Percentiles rank a stretch among this genome's conserved stretches.
These are phyloP conservation scores for Hafferia zeledoni DNA, from an alignment of 2,797 vertebrate genomes.

Conservation along the genomic window DNA sequence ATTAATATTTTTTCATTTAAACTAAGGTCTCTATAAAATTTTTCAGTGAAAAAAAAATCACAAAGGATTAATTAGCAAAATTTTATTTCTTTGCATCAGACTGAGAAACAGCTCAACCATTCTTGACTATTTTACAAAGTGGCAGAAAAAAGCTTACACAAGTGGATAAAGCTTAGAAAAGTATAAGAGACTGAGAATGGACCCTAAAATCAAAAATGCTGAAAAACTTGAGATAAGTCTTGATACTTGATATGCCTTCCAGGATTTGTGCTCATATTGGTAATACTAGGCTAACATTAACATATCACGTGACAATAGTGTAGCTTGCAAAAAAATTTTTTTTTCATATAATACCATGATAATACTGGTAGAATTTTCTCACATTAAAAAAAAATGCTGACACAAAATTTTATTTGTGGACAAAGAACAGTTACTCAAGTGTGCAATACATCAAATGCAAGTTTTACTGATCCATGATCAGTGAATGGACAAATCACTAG, in stretches of 20 bases:
- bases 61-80: background rate
- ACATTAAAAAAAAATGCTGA: background rate
- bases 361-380: background rate
- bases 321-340: background rate
- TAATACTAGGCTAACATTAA: background rate
- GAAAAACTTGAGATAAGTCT: background rate
- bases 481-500: background rate
- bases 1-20: background rate
- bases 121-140: background rate
- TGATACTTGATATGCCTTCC: background rate
- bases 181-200: background rate
- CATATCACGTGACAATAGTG: fast-evolving
- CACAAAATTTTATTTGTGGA: background rate
- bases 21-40: background rate
- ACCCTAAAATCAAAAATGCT: background rate
- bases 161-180: background rate
- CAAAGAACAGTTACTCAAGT: background rate
- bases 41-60: background rate
- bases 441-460: background rate
- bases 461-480: background rate
- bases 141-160: background rate
- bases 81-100: background rate
- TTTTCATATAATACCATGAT: background rate
- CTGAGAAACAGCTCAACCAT: background rate
- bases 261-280: background rate